Evolutionary conservation across 2,888 invertebrate genomes (phyloP).

Genomic region (Diadromus collaris): DNA sequence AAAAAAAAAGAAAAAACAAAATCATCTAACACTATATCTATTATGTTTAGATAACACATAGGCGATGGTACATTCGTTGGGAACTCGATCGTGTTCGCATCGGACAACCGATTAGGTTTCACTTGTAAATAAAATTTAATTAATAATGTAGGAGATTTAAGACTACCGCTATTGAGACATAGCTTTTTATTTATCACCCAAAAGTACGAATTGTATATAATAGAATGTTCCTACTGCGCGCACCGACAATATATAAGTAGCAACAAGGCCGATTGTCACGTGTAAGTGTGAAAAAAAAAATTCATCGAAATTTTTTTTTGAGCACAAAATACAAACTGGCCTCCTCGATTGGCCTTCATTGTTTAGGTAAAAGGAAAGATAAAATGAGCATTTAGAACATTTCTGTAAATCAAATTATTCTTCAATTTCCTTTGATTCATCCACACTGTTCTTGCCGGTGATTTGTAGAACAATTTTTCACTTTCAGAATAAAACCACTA

Average conservation of each 20-base stretch:
- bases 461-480: slow-evolving; percentile 26
- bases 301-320: slow-evolving; percentile 12
- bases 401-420: background rate
- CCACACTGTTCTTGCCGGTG: slow-evolving; percentile 9
- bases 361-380: background rate
- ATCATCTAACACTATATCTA: slow-evolving; percentile 32
- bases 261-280: slow-evolving; percentile 2
- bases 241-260: slow-evolving; percentile 5
- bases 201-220: slow-evolving; percentile 64
- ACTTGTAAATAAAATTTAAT: slow-evolving; percentile 72
- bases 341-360: background rate
- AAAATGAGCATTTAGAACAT: slow-evolving; percentile 1
- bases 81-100: slow-evolving; percentile 13
- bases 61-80: slow-evolving; percentile 11
- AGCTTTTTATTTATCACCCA: slow-evolving; percentile 66
- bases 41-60: slow-evolving; percentile 44
- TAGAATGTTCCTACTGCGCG: slow-evolving; percentile 67
- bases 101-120: slow-evolving; percentile 29
- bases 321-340: slow-evolving; percentile 35
- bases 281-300: slow-evolving; percentile 24
- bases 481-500: slow-evolving; percentile 35
- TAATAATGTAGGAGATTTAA: slow-evolving; percentile 60
- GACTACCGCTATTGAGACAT: slow-evolving; percentile 54
- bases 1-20: slow-evolving; percentile 42
- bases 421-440: background rate